Evolutionary conservation across 1,140 invertebrate genomes (phyloP), one percentile per base, ranked within the genome.

Genomic region (Paramacrobiotus metropolitanus): DNA sequence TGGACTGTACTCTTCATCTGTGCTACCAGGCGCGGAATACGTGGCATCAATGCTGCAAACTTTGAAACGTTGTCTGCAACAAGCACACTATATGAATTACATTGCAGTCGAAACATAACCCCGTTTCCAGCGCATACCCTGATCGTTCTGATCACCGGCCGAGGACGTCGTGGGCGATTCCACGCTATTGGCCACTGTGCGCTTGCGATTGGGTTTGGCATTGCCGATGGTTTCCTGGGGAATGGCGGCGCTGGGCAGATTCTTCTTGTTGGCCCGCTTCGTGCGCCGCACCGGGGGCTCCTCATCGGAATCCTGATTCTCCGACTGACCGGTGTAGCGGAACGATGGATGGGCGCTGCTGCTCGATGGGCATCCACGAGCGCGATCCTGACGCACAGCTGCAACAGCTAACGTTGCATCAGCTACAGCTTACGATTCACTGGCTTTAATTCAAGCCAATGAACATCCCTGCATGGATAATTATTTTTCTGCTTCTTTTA

Each of bases 1-100:
- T 90, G 81, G 60, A 66, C 65, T 24, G 84, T 81, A 72, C 84
- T 81, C 68, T 92, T 82, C 71, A 92, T 87, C 75, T 92, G 87
- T 66, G 87, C 79, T 66, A 93, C 86, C 76, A 92, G 81, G 62
- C 83, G 83, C 31, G 85, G 85, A 30, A 75, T 65, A 59, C 73
- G 72, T 40, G 66, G 34, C 29, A 59, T 28, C 20, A 59, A n/a
- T 15, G 62, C 30, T 31, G 63, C 45, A 44, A 40, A 40, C 34
- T 40, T 40, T 40, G 63, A 60, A 1, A 63, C 31, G 60, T 21
- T 21, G 34, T 9, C 9, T n/a, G 34, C 9, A 9, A n/a, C 34
- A 40, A 40, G n/a, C 9, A n/a, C 9, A 9, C 34, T 40, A n/a
- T 40, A 40, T n/a, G n/a, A 9, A n/a, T n/a, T 40, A 9, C 34